Base-by-base conservation (phyloP, 2,888 invertebrate species). In the Synanthedon vespiformis region DNA sequence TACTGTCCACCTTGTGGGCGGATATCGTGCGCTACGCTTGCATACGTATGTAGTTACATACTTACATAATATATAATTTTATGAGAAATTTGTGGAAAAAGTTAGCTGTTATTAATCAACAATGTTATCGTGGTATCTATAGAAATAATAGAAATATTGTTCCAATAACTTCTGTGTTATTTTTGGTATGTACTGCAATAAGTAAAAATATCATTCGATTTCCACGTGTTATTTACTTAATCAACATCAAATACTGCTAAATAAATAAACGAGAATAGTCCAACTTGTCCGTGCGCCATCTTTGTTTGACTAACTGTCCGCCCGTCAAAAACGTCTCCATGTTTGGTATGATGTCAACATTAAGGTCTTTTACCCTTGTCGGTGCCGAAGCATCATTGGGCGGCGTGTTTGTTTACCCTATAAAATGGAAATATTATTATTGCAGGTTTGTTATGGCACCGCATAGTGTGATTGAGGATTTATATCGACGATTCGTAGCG, bases 301-400 rank as follows among this genome's bases (percentile, higher is more conserved):
- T 65, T 66, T 64, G 59, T 60, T 55, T 56, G 52, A 55, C 52
- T 52, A 56, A 58, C 63, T 6, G 64, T 65, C 67, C 67, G 52
- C 34, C 56, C 70, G 68, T 71, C 68, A 69, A 62, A 63, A 48
- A 53, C 49, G 18, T 44, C 54, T 48, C 53, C 12, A 40, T 14
- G 50, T 50, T 27, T 27, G 13, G 40, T 50, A 27, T 53, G 53
- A 52, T 61, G 67, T 64, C 67, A 63, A 58, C 63, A 56, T 41
- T 60, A 61, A 54, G 57, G 61, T 63, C 54, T 64, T 62, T 56
- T 61, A 70, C 68, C 70, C 71, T 65, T 65, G 61, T 69, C 70
- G 68, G 40, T 40, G 53, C 41, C 53, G 56, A 55, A 40, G 53
- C 49, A 48, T 48, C 51, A 55, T 56, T 60, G 54, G 54, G 55